Evolutionary conservation across 2,888 invertebrate species (phyloP).

Genomic region (Polydrusus pterygomalis): DNA sequence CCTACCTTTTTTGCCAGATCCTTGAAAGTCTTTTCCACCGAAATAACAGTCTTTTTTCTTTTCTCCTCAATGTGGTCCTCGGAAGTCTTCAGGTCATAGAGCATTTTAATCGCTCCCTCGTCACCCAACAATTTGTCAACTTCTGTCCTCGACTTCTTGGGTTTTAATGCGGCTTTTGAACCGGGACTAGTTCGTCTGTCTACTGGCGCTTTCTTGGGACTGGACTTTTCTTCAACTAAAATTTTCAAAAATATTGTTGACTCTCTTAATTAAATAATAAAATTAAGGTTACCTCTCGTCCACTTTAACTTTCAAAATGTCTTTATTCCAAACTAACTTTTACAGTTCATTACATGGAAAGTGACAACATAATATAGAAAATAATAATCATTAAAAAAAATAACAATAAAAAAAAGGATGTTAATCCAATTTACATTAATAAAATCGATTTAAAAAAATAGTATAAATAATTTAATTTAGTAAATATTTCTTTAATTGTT

Average conservation of each 20-base stretch:
- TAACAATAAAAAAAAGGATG: no score
- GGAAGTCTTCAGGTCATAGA: conserved; percentile 82
- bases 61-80: conserved; percentile 66
- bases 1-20: conserved; percentile 66
- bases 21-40: conserved; percentile 66
- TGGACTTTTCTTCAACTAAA: conserved; percentile 43
- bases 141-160: conserved; percentile 74
- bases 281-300: no score
- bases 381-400: no score
- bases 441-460: no score
- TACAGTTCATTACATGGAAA: no score
- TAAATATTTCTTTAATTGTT: no score
- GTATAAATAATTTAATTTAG: no score
- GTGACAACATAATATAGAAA: no score
- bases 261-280: no score
- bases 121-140: conserved; percentile 87
- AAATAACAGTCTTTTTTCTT: conserved; percentile 62
- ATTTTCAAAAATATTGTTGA: conserved; percentile 11
- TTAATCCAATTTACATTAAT: no score
- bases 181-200: conserved; percentile 45
- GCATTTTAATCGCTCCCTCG: conserved; percentile 90
- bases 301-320: no score
- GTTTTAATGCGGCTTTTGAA: conserved; percentile 25
- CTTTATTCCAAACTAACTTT: no score
- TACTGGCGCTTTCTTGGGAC: conserved; percentile 49